A percentile compares a stretch with the other conserved stretches of the same genome.
phyloP scores from a whole-genome alignment of 2,797 vertebrate species.

The Sebastolobus alascanus region DNA sequence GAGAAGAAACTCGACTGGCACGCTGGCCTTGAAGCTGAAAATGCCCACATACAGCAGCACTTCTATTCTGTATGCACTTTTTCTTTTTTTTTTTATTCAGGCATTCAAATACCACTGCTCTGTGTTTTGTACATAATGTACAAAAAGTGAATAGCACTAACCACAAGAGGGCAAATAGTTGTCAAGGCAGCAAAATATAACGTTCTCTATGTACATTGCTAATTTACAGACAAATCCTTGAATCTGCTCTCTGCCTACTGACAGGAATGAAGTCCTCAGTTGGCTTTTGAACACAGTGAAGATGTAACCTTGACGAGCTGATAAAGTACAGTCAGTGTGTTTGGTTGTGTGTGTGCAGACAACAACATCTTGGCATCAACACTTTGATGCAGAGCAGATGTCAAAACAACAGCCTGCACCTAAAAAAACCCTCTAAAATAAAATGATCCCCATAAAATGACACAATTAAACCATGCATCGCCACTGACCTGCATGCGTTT shows the following conservation, averaged over 20 bases:
- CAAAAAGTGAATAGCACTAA: neutral
- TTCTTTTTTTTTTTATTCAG: neutral
- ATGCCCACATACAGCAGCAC: neutral
- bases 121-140: neutral
- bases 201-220: neutral
- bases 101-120: neutral
- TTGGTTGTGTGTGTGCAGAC: conserved; percentile 27
- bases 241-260: neutral
- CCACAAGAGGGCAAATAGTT: conserved; percentile 1
- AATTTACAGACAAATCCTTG: conserved; percentile 28
- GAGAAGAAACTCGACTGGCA: neutral
- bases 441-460: neutral
- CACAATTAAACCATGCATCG: neutral
- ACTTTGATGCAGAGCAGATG: conserved; percentile 28
- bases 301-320: conserved; percentile 49
- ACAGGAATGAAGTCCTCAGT: conserved; percentile 10
- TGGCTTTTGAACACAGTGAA: conserved; percentile 39
- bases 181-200: conserved; percentile 10
- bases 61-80: conserved; percentile 22
- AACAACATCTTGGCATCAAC: neutral
- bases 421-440: neutral
- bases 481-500: neutral
- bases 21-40: conserved; percentile 42
- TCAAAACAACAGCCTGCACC: conserved; percentile 21
- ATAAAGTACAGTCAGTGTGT: conserved; percentile 10